phyloP scores from a whole-genome alignment of 2,113 vertebrate genomes.

The Toxostoma redivivum region DNA sequence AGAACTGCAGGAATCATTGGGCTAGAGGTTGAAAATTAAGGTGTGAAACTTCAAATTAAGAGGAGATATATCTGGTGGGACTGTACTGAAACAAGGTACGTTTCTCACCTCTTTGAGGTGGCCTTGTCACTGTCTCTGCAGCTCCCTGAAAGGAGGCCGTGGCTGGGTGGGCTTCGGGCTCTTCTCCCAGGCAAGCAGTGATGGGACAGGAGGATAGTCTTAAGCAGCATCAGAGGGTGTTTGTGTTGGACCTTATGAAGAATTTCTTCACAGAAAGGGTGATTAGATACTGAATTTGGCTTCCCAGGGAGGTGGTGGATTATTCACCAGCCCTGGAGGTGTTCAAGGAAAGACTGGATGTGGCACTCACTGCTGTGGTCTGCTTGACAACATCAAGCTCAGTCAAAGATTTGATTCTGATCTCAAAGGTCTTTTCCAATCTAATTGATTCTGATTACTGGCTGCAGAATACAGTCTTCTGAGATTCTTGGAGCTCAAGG shows the following conservation, averaged over 20 bases:
- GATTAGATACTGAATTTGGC: neutral
- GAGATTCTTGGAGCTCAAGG: neutral
- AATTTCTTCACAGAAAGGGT: neutral
- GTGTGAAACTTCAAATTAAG: neutral
- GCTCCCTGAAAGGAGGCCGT: neutral
- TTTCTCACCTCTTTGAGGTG: neutral
- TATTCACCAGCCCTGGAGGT: neutral
- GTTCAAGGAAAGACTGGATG: neutral
- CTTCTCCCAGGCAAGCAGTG: neutral
- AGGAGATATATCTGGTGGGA: neutral
- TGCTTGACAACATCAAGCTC: neutral
- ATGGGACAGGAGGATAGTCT: neutral
- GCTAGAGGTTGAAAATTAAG: neutral
- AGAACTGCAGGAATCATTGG: neutral
- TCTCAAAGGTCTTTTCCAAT: neutral
- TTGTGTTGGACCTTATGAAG: neutral
- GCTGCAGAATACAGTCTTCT: neutral
- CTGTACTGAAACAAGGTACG: neutral
- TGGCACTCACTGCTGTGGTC: neutral
- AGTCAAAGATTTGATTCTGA: neutral
- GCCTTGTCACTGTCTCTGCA: neutral
- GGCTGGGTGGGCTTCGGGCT: rapidly evolving
- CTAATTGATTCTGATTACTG: neutral
- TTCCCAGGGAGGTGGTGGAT: neutral
- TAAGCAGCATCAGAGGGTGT: neutral